Conservation (phyloP, 2,888 invertebrate genomes). For the Villa cingulata region DNA sequence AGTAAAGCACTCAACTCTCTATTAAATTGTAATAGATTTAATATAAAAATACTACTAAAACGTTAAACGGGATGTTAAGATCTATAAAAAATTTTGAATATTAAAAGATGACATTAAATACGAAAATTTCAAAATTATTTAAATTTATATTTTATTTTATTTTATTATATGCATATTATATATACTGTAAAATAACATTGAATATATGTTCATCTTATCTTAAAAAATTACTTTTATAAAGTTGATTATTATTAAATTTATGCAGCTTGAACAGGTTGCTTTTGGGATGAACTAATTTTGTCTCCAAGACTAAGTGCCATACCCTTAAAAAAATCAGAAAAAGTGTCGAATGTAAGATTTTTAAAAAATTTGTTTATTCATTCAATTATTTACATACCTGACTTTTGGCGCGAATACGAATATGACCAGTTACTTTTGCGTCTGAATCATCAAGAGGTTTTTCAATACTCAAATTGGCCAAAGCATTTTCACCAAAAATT, state of each 20-base stretch:
- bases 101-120: too few relatives aligned
- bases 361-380: background rate
- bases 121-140: too few relatives aligned
- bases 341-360: conserved; percentile 2
- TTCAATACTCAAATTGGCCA: conserved; percentile 98
- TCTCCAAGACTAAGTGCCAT: conserved; percentile 98
- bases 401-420: conserved; percentile 95
- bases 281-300: conserved; percentile 91
- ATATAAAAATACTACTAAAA: too few relatives aligned
- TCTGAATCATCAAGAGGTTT: conserved; percentile 76
- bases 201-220: background rate
- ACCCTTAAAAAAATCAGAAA: conserved; percentile 48
- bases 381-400: conserved; percentile 48
- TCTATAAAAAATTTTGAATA: too few relatives aligned
- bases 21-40: too few relatives aligned
- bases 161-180: too few relatives aligned
- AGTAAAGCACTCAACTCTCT: too few relatives aligned
- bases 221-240: background rate
- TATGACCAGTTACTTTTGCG: conserved; percentile 89
- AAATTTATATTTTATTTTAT: too few relatives aligned
- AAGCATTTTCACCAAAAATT: conserved; percentile 95
- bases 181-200: too few relatives aligned
- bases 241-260: conserved; percentile 13
- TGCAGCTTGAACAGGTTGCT: conserved; percentile 39
- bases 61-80: too few relatives aligned